Percentiles rank a stretch among this genome's conserved stretches.
These are phyloP conservation scores for Euura lappo DNA, from an alignment of 1,140 invertebrate species.

Conservation along the genomic window DNA sequence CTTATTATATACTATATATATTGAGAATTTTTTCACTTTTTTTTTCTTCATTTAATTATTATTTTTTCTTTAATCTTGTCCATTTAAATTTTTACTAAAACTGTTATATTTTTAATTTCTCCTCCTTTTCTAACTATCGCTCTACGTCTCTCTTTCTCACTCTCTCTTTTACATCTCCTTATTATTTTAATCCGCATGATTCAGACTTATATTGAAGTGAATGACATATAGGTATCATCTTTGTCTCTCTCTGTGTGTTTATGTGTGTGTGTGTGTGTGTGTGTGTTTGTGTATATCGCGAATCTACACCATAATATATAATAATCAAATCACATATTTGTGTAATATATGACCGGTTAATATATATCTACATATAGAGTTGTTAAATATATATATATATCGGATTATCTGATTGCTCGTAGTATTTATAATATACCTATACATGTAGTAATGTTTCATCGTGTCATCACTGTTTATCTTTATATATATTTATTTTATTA, in stretches of 20 bases:
- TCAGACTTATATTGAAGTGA: constrained; percentile 28
- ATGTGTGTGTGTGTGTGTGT: constrained; percentile 22
- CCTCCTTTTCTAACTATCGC: not conserved
- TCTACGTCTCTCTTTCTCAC: not conserved
- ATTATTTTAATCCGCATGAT: not conserved
- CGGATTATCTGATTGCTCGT: not conserved
- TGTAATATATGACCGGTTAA: constrained; percentile 28
- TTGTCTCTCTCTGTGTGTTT: constrained; percentile 18
- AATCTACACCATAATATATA: constrained; percentile 14
- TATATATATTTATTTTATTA: constrained; percentile 22
- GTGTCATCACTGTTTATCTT: constrained; percentile 40
- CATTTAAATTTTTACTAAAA: constrained; percentile 1
- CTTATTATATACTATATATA: constrained; percentile 18
- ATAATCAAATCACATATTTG: constrained; percentile 28
- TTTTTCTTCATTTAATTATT: not conserved
- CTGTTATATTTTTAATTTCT: not conserved
- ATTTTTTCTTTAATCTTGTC: not conserved
- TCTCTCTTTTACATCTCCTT: not conserved
- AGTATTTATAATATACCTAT: constrained; percentile 43
- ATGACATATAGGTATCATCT: constrained; percentile 23
- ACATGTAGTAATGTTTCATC: constrained; percentile 27
- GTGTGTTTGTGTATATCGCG: constrained; percentile 17
- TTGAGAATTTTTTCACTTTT: constrained; percentile 17
- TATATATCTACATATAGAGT: constrained; percentile 40
- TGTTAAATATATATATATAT: constrained; percentile 29